These are phyloP conservation scores for Synanthedon myopaeformis DNA, from an alignment of 2,888 invertebrate species.

Conservation along the genomic window DNA sequence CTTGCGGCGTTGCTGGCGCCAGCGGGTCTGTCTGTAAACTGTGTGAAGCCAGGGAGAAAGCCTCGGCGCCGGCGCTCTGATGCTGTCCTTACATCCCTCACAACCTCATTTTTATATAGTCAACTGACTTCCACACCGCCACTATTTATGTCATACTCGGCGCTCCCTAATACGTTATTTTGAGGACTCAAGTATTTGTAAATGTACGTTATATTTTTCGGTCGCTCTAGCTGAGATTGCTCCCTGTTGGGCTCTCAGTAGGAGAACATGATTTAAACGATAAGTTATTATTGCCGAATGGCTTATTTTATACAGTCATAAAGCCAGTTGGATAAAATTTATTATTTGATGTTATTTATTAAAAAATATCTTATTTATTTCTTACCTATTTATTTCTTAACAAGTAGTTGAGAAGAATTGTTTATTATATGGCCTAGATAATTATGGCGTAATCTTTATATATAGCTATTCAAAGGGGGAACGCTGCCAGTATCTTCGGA, in stretches of 20 bases:
- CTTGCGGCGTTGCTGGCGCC: constrained; percentile 49
- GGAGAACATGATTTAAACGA: constrained; percentile 35
- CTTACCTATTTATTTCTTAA: too few relatives aligned
- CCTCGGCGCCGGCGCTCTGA: constrained; percentile 62
- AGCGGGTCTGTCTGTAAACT: constrained; percentile 47
- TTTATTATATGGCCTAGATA: too few relatives aligned
- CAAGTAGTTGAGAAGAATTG: too few relatives aligned
- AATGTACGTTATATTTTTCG: constrained; percentile 47
- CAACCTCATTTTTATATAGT: constrained; percentile 67
- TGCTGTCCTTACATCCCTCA: constrained; percentile 45
- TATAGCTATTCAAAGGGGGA: too few relatives aligned
- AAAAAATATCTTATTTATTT: too few relatives aligned
- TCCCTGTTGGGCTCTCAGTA: constrained; percentile 30
- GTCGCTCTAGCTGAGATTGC: constrained; percentile 27
- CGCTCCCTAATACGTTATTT: constrained; percentile 63
- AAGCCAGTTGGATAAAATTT: background rate
- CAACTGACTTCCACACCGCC: constrained; percentile 66
- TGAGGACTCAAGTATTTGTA: constrained; percentile 55
- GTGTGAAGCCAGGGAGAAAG: constrained; percentile 38
- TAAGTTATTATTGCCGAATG: constrained; percentile 26
- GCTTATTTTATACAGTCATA: constrained; percentile 6
- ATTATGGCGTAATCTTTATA: too few relatives aligned
- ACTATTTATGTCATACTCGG: constrained; percentile 67
- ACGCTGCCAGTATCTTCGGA: too few relatives aligned
- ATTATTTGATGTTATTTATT: too few relatives aligned